phyloP scores from a whole-genome alignment of 2,888 invertebrate genomes.

The Gerris lacustris region DNA sequence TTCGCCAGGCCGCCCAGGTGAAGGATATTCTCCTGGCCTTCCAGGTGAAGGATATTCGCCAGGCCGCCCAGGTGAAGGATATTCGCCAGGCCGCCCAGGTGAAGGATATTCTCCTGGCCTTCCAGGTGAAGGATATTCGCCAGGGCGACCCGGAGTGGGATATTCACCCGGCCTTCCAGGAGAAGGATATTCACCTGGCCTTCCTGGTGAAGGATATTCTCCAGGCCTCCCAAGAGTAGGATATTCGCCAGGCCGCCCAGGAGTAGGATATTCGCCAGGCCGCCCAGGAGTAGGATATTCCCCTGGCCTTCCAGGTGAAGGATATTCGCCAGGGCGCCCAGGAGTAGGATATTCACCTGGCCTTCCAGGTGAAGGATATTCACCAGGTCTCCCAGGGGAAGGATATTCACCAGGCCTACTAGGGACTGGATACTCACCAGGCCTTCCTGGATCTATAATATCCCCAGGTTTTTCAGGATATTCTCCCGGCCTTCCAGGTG shows the following conservation, averaged over 20 bases:
- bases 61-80: conserved; percentile 9
- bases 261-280: conserved; percentile 12
- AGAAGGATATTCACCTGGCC: conserved; percentile 18
- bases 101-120: conserved; percentile 22
- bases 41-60: conserved; percentile 21
- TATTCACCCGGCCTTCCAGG: conserved; percentile 18
- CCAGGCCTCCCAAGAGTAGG: conserved; percentile 16
- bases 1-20: conserved; percentile 12
- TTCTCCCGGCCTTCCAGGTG: conserved; percentile 17
- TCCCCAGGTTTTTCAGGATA: conserved; percentile 19
- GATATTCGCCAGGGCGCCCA: conserved; percentile 21
- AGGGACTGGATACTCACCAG: conserved; percentile 18
- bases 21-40: conserved; percentile 20
- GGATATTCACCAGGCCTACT: conserved; percentile 13
- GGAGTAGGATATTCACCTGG: conserved; percentile 20
- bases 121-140: conserved; percentile 16
- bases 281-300: conserved; percentile 19
- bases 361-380: conserved; percentile 15
- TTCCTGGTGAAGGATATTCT: conserved; percentile 15
- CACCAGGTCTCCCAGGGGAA: conserved; percentile 17
- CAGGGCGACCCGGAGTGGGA: conserved; percentile 20
- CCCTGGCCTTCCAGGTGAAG: conserved; percentile 18
- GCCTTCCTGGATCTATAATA: conserved; percentile 16
- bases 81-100: conserved; percentile 18
- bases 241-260: conserved; percentile 13